phyloP scores from a whole-genome alignment of 1,140 invertebrate species.

The Lepeophtheirus salmonis region DNA sequence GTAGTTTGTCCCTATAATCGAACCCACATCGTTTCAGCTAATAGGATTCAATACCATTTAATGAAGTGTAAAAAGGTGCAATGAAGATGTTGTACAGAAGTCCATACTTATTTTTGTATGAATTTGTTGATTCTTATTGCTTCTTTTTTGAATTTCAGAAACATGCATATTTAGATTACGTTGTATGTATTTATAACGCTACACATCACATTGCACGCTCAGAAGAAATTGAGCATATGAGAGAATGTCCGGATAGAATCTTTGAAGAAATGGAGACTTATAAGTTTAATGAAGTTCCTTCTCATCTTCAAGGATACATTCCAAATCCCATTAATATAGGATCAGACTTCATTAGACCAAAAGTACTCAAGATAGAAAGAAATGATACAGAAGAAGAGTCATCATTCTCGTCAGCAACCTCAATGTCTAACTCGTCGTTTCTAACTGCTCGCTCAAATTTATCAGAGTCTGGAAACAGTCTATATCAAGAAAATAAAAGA shows the following conservation, averaged over 20 bases:
- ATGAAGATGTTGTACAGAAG: neutral
- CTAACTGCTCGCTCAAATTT: neutral
- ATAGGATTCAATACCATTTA: slow-evolving; percentile 7
- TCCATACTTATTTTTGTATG: neutral
- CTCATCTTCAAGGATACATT: neutral
- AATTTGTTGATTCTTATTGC: neutral
- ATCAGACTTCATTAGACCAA: slow-evolving; percentile 2
- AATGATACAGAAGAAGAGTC: neutral
- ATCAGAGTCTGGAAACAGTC: no score
- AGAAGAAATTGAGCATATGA: neutral
- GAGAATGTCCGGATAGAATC: neutral
- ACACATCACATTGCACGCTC: slow-evolving; percentile 3
- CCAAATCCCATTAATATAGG: neutral
- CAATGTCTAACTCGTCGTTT: neutral
- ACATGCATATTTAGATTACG: neutral
- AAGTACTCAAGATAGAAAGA: neutral
- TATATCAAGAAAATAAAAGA: neutral
- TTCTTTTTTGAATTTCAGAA: neutral
- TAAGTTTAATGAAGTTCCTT: neutral
- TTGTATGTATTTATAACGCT: slow-evolving; percentile 6
- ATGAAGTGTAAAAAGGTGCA: slow-evolving; percentile 1
- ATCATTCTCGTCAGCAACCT: neutral
- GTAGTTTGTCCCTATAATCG: neutral
- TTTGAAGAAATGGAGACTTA: neutral
- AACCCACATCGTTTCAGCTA: neutral